Percentiles rank a stretch among this genome's conserved stretches.
Evolutionary conservation across 1,140 invertebrate genomes (phyloP).

Genomic region (Cydia amplana): DNA sequence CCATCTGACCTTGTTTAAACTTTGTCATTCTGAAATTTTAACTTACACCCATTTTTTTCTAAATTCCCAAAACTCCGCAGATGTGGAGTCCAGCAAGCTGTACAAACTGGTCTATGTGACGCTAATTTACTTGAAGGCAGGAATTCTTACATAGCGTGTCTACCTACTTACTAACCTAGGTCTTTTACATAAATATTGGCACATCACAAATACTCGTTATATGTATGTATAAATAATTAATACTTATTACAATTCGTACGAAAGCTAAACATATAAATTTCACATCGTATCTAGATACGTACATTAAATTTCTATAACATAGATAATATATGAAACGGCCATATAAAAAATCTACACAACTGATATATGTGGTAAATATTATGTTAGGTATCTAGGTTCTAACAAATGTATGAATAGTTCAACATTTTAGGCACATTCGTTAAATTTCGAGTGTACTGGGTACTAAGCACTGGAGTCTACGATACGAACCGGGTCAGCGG

Average conservation of each 20-base stretch:
- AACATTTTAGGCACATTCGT: slow-evolving; percentile 68
- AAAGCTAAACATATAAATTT: slow-evolving; percentile 55
- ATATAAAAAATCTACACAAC: slow-evolving; percentile 72
- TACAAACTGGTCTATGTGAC: slow-evolving; percentile 32
- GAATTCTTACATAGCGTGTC: slow-evolving; percentile 1
- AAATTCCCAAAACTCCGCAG: background rate
- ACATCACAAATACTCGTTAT: slow-evolving; percentile 64
- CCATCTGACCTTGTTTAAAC: too few relatives aligned
- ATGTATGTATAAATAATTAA: slow-evolving; percentile 38
- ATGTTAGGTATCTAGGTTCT: slow-evolving; percentile 48
- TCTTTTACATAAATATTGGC: slow-evolving; percentile 69
- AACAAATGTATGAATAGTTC: slow-evolving; percentile 65
- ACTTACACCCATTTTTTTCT: too few relatives aligned
- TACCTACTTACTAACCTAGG: slow-evolving; percentile 45
- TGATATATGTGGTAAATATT: slow-evolving; percentile 47
- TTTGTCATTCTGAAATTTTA: too few relatives aligned
- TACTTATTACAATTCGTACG: slow-evolving; percentile 47
- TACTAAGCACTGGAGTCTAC: slow-evolving; percentile 44
- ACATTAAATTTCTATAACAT: slow-evolving; percentile 48
- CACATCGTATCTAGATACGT: slow-evolving; percentile 43
- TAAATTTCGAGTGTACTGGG: slow-evolving; percentile 56
- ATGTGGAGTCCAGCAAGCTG: slow-evolving; percentile 16
- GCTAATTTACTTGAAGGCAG: background rate
- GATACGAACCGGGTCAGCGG: background rate
- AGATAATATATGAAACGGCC: slow-evolving; percentile 59